phyloP scores from a whole-genome alignment of 2,888 invertebrate species.

The Pyrocoelia pectoralis region DNA sequence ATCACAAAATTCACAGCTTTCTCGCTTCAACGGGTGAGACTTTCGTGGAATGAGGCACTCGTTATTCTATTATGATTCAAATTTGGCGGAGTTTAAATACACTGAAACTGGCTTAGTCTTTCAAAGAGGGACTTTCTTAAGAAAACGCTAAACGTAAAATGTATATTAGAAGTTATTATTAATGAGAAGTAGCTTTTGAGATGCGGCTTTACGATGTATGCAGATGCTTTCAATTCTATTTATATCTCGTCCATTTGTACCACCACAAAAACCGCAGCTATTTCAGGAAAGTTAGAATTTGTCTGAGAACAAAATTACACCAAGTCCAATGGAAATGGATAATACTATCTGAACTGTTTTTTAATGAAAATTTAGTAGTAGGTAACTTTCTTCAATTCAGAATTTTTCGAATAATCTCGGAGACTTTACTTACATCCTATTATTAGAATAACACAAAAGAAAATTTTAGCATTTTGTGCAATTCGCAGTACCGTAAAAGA shows the following conservation, averaged over 20 bases:
- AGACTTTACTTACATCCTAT: too few relatives aligned
- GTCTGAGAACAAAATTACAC: background rate
- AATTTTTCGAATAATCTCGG: too few relatives aligned
- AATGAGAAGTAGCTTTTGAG: constrained; percentile 39
- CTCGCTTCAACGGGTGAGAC: constrained; percentile 46
- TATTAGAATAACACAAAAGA: too few relatives aligned
- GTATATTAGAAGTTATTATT: constrained; percentile 48
- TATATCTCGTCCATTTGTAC: background rate
- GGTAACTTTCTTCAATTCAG: too few relatives aligned
- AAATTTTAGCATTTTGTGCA: too few relatives aligned
- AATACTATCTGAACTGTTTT: too few relatives aligned
- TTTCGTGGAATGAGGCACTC: constrained; percentile 47
- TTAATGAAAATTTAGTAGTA: too few relatives aligned
- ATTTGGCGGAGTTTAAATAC: constrained; percentile 51
- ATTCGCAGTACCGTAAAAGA: too few relatives aligned
- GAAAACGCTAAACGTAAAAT: constrained; percentile 38
- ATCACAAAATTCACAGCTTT: constrained; percentile 52
- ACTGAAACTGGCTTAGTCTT: constrained; percentile 42
- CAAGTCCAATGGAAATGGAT: too few relatives aligned
- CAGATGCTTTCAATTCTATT: background rate
- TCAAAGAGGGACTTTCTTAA: constrained; percentile 35
- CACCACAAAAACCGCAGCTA: background rate
- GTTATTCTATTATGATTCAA: constrained; percentile 54
- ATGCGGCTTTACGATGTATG: constrained; percentile 13
- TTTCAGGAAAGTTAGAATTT: background rate